Percentiles rank a stretch among this genome's conserved stretches.
phyloP scores from a whole-genome alignment of 2,113 vertebrate species.

The Desmodus rotundus region DNA sequence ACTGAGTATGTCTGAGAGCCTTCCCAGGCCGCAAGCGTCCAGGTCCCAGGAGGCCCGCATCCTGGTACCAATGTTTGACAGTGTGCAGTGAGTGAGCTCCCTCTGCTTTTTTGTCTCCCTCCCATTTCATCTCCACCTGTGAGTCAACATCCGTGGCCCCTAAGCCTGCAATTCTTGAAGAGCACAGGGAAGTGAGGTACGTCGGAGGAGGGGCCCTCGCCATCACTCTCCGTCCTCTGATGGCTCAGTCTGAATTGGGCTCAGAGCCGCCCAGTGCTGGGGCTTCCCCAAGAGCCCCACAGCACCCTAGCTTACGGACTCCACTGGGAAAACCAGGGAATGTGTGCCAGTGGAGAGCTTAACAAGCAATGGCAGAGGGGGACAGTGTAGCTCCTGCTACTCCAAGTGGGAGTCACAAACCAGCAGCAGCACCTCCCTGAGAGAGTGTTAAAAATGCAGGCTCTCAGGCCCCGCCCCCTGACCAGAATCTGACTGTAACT shows the following conservation, averaged over 20 bases:
- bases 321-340: not conserved
- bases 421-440: not conserved
- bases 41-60: not conserved
- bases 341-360: not conserved
- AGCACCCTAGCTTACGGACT: not conserved
- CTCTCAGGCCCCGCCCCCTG: not conserved
- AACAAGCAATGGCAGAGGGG: not conserved
- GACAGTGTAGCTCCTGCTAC: not conserved
- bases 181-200: fast-evolving
- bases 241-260: not conserved
- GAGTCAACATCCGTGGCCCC: not conserved
- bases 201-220: fast-evolving
- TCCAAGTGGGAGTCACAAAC: not conserved
- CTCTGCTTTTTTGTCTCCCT: not conserved
- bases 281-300: not conserved
- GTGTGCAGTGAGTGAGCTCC: not conserved
- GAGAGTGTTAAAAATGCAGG: not conserved
- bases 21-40: fast-evolving
- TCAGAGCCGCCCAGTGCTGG: not conserved
- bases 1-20: too few relatives aligned
- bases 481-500: not conserved
- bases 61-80: not conserved
- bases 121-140: not conserved
- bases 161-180: not conserved
- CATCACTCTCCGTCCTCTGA: not conserved